Evolutionary conservation across 2,797 vertebrate species (phyloP).

Genomic region (Diglossa cyanea): DNA sequence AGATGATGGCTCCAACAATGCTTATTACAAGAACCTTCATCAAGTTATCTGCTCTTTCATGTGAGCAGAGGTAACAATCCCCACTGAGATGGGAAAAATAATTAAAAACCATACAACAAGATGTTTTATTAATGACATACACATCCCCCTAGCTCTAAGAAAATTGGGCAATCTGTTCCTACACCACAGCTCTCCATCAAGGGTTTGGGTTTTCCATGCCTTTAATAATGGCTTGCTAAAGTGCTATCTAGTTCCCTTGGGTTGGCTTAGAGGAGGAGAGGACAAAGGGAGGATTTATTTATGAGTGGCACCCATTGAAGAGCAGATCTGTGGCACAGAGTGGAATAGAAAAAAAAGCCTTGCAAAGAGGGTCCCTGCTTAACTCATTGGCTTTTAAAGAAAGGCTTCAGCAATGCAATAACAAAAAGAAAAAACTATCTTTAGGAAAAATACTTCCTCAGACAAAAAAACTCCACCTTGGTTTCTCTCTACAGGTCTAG

Average conservation of each 20-base stretch:
- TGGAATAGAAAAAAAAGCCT: neutral
- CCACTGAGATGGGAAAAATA: constrained; percentile 56
- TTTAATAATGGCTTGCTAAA: neutral
- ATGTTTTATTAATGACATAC: constrained; percentile 39
- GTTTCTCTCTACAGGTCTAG: neutral
- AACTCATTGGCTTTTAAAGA: neutral
- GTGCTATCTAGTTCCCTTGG: neutral
- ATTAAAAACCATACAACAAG: constrained; percentile 60
- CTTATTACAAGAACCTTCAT: constrained; percentile 56
- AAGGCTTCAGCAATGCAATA: neutral
- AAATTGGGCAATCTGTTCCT: constrained; percentile 22
- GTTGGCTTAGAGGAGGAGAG: neutral
- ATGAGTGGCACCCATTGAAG: neutral
- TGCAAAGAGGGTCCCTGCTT: neutral
- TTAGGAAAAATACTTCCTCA: neutral
- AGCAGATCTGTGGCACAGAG: neutral
- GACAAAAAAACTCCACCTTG: neutral
- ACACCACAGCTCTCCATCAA: neutral
- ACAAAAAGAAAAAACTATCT: neutral
- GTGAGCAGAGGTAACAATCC: constrained; percentile 26
- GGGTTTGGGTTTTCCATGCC: neutral
- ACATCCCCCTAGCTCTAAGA: neutral
- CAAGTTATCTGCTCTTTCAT: constrained; percentile 25
- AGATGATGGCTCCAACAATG: constrained; percentile 45
- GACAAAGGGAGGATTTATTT: constrained; percentile 9